Evolutionary conservation across 2,888 invertebrate genomes (phyloP).

Genomic region (Melanostoma scalare): DNA sequence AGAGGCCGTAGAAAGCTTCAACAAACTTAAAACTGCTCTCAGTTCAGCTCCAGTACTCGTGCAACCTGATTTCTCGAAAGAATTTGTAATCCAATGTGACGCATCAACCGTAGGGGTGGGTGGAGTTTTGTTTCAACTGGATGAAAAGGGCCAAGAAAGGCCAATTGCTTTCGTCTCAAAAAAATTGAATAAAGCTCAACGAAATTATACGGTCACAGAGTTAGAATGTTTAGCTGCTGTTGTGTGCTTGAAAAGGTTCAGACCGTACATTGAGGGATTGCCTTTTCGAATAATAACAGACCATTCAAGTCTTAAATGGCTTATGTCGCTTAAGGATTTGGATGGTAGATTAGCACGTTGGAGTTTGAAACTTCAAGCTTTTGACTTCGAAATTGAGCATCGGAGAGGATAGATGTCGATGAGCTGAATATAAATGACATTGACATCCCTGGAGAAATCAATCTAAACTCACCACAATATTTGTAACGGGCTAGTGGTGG

Average conservation of each 20-base stretch:
- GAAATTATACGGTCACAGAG: conserved; percentile 65
- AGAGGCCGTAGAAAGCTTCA: conserved; percentile 37
- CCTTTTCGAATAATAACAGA: conserved; percentile 17
- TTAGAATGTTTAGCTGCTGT: conserved; percentile 63
- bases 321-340: conserved; percentile 43
- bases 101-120: conserved; percentile 46
- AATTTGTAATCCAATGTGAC: conserved; percentile 41
- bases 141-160: conserved; percentile 27
- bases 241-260: conserved; percentile 51
- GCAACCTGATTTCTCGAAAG: conserved; percentile 10
- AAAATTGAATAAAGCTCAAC: conserved; percentile 56
- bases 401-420: background rate
- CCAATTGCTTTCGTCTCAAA: conserved; percentile 55
- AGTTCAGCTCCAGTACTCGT: no score
- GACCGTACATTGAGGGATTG: conserved; percentile 69
- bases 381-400: conserved; percentile 23
- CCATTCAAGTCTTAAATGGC: conserved; percentile 35
- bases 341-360: background rate
- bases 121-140: conserved; percentile 57
- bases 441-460: background rate
- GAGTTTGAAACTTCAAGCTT: conserved; percentile 18
- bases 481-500: no score
- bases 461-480: background rate
- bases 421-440: background rate
- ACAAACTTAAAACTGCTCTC: no score